These are phyloP conservation scores for Chaunax sp. DNA, from an alignment of 2,797 vertebrate species.

Conservation along the genomic window DNA sequence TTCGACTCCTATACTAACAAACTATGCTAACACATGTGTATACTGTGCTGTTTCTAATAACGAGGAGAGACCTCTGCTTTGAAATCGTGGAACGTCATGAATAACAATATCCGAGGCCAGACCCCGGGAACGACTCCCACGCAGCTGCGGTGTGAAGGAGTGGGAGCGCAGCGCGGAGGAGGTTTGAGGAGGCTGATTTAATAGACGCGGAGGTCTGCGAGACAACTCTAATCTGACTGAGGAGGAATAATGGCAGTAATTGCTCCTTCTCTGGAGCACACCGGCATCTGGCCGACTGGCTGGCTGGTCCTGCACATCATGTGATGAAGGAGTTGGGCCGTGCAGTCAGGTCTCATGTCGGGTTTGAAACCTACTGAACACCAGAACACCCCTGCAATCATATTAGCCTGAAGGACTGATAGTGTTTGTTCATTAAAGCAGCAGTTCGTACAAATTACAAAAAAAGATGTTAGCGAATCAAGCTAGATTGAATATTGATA, in stretches of 20 bases:
- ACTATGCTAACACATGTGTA: too few species aligned
- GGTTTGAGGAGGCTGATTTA: conserved; percentile 55
- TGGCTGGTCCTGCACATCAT: conserved; percentile 54
- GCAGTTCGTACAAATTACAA: neutral
- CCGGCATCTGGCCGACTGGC: conserved; percentile 51
- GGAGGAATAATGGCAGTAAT: conserved; percentile 73
- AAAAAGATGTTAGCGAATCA: neutral
- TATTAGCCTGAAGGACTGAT: neutral
- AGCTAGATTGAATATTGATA: neutral
- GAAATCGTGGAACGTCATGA: conserved; percentile 17
- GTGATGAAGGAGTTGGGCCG: conserved; percentile 52
- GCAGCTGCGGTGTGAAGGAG: conserved; percentile 24
- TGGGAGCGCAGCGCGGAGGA: conserved; percentile 19
- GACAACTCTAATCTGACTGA: conserved; percentile 62
- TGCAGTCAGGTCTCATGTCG: conserved; percentile 36
- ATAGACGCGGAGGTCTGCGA: conserved; percentile 46
- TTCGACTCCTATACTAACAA: too few species aligned
- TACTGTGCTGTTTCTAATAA: neutral
- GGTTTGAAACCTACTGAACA: conserved; percentile 25
- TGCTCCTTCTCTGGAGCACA: conserved; percentile 68
- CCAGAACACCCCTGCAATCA: neutral
- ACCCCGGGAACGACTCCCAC: conserved; percentile 31
- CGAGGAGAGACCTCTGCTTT: neutral
- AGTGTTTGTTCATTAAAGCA: neutral
- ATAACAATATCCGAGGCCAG: conserved; percentile 26